Conservation (phyloP, 2,797 vertebrate species). For the Amazonetta brasiliensis region DNA sequence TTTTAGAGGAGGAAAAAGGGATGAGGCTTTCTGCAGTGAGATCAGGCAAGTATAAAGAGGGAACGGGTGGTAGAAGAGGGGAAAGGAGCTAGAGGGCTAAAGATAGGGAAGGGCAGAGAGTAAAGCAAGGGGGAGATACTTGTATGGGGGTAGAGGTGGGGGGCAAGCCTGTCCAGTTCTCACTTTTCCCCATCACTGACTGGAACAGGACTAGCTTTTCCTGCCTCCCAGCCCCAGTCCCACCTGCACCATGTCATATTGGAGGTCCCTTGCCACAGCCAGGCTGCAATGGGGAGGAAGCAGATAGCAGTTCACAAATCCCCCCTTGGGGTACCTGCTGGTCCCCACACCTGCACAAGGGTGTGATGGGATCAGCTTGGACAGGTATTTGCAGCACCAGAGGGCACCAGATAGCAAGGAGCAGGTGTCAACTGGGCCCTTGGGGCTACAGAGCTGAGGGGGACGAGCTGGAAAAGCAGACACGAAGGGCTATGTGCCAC, state of each 20-base stretch:
- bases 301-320: background rate
- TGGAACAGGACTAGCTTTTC: background rate
- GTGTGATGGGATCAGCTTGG: background rate
- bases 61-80: background rate
- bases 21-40: background rate
- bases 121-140: background rate
- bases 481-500: background rate
- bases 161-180: background rate
- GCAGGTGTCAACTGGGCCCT: background rate
- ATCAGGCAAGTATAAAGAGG: background rate
- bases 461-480: background rate
- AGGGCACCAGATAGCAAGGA: constrained; percentile 52
- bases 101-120: background rate
- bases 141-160: background rate
- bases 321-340: rapidly evolving
- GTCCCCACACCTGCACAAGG: background rate
- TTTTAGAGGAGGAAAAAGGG: background rate
- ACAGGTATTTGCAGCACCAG: constrained; percentile 33
- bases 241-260: background rate
- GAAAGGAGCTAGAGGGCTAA: background rate
- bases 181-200: background rate
- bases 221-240: background rate
- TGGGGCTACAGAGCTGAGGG: background rate
- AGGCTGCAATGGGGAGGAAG: background rate
- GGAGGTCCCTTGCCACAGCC: background rate